Conservation (phyloP, 2,888 invertebrate species). For the Lottia scabra region DNA sequence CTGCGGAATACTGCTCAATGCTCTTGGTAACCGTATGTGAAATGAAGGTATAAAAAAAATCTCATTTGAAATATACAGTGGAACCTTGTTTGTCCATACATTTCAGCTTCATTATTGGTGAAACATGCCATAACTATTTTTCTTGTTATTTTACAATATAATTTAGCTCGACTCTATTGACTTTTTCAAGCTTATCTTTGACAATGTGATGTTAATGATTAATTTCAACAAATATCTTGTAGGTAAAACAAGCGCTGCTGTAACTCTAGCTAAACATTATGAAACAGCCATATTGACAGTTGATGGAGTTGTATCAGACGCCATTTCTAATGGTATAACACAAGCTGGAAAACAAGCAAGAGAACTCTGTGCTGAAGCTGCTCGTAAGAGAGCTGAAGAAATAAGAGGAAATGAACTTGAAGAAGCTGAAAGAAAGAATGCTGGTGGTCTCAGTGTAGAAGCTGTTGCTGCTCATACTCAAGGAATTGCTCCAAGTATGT, state of each 20-base stretch:
- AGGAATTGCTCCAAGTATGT: conserved; percentile 26
- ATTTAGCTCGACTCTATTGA: too few relatives aligned
- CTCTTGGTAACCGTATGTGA: too few relatives aligned
- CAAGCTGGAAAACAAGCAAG: conserved; percentile 62
- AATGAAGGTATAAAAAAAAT: too few relatives aligned
- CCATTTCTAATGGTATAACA: conserved; percentile 66
- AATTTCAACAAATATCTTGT: not conserved
- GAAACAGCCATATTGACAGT: conserved; percentile 66
- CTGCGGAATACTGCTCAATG: too few relatives aligned
- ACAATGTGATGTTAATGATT: too few relatives aligned
- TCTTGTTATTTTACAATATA: too few relatives aligned
- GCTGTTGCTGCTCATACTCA: conserved; percentile 67
- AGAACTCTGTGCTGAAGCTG: conserved; percentile 67
- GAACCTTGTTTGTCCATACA: too few relatives aligned
- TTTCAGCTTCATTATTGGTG: too few relatives aligned
- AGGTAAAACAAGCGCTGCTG: conserved; percentile 66
- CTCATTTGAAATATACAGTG: too few relatives aligned
- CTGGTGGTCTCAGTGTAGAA: conserved; percentile 66
- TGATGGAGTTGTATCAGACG: conserved; percentile 67
- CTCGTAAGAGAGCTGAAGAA: conserved; percentile 56
- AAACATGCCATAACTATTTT: too few relatives aligned
- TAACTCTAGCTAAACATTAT: conserved; percentile 64
- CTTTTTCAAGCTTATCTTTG: too few relatives aligned
- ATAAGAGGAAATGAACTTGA: conserved; percentile 52
- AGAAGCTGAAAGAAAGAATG: conserved; percentile 45